A percentile compares a stretch with the other conserved stretches of the same genome.
Evolutionary conservation across 2,797 vertebrate genomes (phyloP).

Genomic region (Hoplostethus atlanticus): DNA sequence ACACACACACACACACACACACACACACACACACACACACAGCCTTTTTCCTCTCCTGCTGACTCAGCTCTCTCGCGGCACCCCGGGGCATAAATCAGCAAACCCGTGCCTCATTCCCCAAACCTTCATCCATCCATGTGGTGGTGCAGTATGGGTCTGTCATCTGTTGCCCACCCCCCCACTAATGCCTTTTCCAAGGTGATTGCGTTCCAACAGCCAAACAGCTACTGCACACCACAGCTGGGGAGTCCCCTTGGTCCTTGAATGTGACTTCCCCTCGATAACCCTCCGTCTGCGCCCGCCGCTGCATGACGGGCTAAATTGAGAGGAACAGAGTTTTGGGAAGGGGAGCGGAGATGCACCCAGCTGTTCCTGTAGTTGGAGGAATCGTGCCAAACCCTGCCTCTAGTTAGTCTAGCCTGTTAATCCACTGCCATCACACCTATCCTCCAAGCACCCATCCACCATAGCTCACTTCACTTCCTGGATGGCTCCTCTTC

Average conservation of each 20-base stretch:
- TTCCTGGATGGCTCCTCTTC: slow-evolving; percentile 19
- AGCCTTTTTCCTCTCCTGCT: slow-evolving; percentile 51
- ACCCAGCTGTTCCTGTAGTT: slow-evolving; percentile 56
- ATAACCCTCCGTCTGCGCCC: slow-evolving; percentile 64
- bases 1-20: slow-evolving; percentile 12
- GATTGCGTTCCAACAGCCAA: slow-evolving; percentile 42
- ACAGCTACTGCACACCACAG: slow-evolving; percentile 35
- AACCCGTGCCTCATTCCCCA: slow-evolving; percentile 39
- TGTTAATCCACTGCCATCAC: slow-evolving; percentile 55
- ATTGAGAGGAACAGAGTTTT: slow-evolving; percentile 65
- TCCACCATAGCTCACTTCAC: slow-evolving; percentile 22
- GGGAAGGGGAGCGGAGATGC: slow-evolving; percentile 38
- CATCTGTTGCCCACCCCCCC: slow-evolving; percentile 35
- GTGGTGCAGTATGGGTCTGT: slow-evolving; percentile 29
- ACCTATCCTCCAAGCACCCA: slow-evolving; percentile 30
- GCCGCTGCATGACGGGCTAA: slow-evolving; percentile 56
- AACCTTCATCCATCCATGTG: slow-evolving; percentile 53
- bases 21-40: not conserved
- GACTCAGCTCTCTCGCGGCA: slow-evolving; percentile 73
- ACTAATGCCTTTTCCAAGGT: slow-evolving; percentile 14
- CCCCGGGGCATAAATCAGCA: slow-evolving; percentile 72
- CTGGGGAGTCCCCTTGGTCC: slow-evolving; percentile 39
- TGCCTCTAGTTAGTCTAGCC: slow-evolving; percentile 49
- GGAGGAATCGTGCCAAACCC: slow-evolving; percentile 30
- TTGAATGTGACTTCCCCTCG: slow-evolving; percentile 40